Evolutionary conservation across 2,797 vertebrate genomes (phyloP).

Genomic region (Intellagama lesueurii): DNA sequence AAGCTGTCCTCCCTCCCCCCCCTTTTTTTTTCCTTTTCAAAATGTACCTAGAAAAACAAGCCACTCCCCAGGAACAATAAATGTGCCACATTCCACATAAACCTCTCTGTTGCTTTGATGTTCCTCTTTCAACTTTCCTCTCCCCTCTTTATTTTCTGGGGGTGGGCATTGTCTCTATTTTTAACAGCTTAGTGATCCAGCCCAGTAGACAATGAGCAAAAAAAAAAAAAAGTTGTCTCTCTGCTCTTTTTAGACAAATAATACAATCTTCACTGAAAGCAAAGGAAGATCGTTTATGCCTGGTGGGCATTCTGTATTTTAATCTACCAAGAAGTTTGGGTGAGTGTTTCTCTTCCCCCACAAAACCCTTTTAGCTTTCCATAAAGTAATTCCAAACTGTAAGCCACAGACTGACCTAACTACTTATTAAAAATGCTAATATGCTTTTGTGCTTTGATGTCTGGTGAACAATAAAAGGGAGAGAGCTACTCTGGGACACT

Average conservation of each 20-base stretch:
- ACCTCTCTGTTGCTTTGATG: conserved; percentile 59
- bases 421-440: conserved; percentile 95
- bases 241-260: conserved; percentile 72
- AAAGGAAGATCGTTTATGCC: conserved; percentile 46
- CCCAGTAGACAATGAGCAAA: conserved; percentile 56
- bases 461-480: conserved; percentile 86
- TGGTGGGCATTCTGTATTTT: conserved; percentile 66
- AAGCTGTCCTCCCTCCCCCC: conserved; percentile 47
- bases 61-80: conserved; percentile 45
- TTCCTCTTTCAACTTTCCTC: conserved; percentile 55
- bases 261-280: conserved; percentile 45
- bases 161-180: conserved; percentile 29
- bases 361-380: conserved; percentile 50
- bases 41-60: conserved; percentile 53
- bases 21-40: conserved; percentile 17
- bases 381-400: conserved; percentile 75
- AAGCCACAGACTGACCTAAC: conserved; percentile 79
- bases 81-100: conserved; percentile 35
- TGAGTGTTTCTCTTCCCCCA: background rate
- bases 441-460: conserved; percentile 91
- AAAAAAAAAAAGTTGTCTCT: conserved; percentile 46
- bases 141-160: background rate
- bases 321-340: conserved; percentile 66
- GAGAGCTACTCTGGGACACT: conserved; percentile 85
- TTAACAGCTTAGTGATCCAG: conserved; percentile 48